These are phyloP conservation scores for Embidobia sp. DNA, from an alignment of 2,888 invertebrate genomes.

Conservation along the genomic window DNA sequence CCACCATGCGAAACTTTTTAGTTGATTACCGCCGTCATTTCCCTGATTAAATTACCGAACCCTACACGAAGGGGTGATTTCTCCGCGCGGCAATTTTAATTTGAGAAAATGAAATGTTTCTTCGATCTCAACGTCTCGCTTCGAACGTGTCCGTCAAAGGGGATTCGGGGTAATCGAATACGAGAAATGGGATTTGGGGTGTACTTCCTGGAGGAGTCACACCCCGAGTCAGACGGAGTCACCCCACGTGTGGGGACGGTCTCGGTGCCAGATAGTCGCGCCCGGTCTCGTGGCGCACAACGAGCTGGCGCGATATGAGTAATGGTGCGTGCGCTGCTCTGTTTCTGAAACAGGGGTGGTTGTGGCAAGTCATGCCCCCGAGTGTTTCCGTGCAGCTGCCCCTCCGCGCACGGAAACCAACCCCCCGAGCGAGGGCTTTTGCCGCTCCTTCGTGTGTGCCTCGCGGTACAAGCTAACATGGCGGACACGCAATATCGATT, in stretches of 20 bases:
- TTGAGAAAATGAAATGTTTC: too few species aligned
- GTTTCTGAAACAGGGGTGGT: slow-evolving; percentile 74
- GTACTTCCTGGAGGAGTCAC: slow-evolving; percentile 50
- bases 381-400: slow-evolving; percentile 66
- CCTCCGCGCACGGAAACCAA: slow-evolving; percentile 41
- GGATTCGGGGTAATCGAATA: too few species aligned
- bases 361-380: slow-evolving; percentile 79
- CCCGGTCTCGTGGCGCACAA: slow-evolving; percentile 72
- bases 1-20: too few species aligned
- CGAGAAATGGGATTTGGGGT: slow-evolving; percentile 19
- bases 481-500: slow-evolving; percentile 79
- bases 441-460: slow-evolving; percentile 49
- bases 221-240: slow-evolving; percentile 41
- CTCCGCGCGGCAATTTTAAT: too few species aligned
- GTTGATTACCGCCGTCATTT: too few species aligned
- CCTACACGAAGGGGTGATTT: too few species aligned
- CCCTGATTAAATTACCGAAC: too few species aligned
- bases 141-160: too few species aligned
- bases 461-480: slow-evolving; percentile 73
- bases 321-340: slow-evolving; percentile 79
- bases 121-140: too few species aligned
- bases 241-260: too few species aligned
- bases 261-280: slow-evolving; percentile 35
- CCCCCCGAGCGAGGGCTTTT: slow-evolving; percentile 55
- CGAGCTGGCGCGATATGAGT: slow-evolving; percentile 80